A percentile compares a stretch with the other conserved stretches of the same genome.
These are phyloP conservation scores for Cerastis leucographa DNA, from an alignment of 2,888 invertebrate genomes.

Conservation along the genomic window DNA sequence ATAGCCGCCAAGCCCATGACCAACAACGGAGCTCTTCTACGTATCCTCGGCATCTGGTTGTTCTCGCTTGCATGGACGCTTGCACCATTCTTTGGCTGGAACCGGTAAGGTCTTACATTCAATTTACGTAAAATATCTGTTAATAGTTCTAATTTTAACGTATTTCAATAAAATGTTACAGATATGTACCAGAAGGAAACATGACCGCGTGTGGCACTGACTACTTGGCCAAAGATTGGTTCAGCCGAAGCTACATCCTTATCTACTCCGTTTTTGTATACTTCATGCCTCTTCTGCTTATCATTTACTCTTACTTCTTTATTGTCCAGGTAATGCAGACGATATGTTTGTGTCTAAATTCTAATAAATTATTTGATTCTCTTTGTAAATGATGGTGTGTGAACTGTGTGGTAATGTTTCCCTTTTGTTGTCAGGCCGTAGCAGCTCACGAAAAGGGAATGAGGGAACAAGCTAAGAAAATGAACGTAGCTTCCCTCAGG, in stretches of 20 bases:
- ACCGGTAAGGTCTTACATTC: constrained; percentile 87
- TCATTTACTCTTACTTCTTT: constrained; percentile 96
- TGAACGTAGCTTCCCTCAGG: constrained; percentile 97
- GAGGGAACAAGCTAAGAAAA: constrained; percentile 98
- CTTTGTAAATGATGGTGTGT: neutral
- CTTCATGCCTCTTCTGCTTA: constrained; percentile 94
- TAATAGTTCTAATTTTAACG: neutral
- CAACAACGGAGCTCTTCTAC: constrained; percentile 94
- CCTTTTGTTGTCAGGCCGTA: constrained; percentile 91
- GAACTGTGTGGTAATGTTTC: neutral
- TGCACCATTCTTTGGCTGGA: constrained; percentile 97
- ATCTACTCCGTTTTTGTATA: constrained; percentile 95
- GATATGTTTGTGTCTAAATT: neutral
- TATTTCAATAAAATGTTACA: constrained; percentile 16
- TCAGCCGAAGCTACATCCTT: constrained; percentile 95
- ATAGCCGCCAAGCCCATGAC: constrained; percentile 96
- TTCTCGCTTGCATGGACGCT: constrained; percentile 95
- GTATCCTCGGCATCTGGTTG: constrained; percentile 95
- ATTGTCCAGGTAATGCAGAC: constrained; percentile 93
- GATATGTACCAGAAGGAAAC: constrained; percentile 98
- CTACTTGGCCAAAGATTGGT: constrained; percentile 94
- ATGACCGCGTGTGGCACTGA: constrained; percentile 98
- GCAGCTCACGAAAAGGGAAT: constrained; percentile 96
- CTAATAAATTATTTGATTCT: neutral
- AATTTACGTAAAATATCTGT: neutral